A percentile compares a stretch with the other conserved stretches of the same genome.
These are phyloP conservation scores for Danio aesculapii DNA, from an alignment of 2,797 vertebrate genomes.

Conservation along the genomic window DNA sequence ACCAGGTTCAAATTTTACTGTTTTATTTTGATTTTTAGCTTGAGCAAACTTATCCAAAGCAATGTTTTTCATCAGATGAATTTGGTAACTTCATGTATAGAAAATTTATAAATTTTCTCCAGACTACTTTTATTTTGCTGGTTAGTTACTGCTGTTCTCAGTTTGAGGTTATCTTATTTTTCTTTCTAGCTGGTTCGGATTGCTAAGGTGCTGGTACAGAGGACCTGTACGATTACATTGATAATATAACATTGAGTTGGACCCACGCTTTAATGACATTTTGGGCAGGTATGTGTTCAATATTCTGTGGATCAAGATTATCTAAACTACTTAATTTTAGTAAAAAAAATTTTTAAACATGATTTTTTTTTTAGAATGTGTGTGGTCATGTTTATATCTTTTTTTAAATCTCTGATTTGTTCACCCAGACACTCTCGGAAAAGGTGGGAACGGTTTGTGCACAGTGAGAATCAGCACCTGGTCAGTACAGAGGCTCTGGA, in stretches of 20 bases:
- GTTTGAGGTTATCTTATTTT: not conserved
- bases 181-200: slow-evolving; percentile 91
- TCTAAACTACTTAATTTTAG: too few species aligned
- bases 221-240: slow-evolving; percentile 98
- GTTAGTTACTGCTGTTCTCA: not conserved
- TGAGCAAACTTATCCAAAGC: not conserved
- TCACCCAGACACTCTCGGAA: slow-evolving; percentile 93
- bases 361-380: too few species aligned
- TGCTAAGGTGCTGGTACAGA: slow-evolving; percentile 97
- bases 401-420: not conserved
- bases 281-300: slow-evolving; percentile 86
- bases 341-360: too few species aligned
- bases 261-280: slow-evolving; percentile 99
- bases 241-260: slow-evolving; percentile 99
- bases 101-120: not conserved
- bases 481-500: slow-evolving; percentile 98
- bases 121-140: not conserved
- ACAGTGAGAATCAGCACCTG: slow-evolving; percentile 99
- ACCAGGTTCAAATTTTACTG: slow-evolving; percentile 84
- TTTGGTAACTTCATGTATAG: not conserved
- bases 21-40: not conserved
- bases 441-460: slow-evolving; percentile 99
- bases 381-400: not conserved
- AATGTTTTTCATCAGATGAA: not conserved
- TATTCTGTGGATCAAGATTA: not conserved